A percentile compares a stretch with the other conserved stretches of the same genome.
phyloP scores from a whole-genome alignment of 2,113 vertebrate species.

The Campylorhamphus procurvoides region DNA sequence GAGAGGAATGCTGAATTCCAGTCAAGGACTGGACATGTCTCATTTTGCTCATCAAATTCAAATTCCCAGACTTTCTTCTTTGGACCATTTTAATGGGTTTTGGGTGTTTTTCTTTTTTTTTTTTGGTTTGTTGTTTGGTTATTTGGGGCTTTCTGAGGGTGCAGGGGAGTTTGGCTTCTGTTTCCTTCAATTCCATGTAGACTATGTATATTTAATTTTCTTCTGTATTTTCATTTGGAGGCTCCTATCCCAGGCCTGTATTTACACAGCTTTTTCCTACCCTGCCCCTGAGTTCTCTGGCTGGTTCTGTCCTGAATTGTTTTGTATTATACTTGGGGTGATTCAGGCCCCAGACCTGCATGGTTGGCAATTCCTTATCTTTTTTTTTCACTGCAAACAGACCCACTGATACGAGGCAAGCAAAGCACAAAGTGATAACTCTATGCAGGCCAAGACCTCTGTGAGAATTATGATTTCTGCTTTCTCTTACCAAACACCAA shows the following conservation, averaged over 20 bases:
- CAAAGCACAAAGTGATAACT: background rate
- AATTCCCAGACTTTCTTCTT: background rate
- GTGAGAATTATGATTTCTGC: background rate
- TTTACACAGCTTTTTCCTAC: background rate
- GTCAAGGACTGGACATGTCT: background rate
- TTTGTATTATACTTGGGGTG: background rate
- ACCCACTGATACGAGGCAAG: background rate
- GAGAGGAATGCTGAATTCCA: constrained; percentile 10
- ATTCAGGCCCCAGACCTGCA: background rate
- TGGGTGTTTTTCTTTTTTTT: background rate
- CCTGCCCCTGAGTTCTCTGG: background rate
- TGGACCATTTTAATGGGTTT: background rate
- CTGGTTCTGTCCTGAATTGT: background rate
- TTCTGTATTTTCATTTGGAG: background rate
- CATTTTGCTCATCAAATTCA: background rate
- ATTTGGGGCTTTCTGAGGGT: too few relatives aligned
- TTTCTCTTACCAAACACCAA: background rate
- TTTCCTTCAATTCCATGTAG: background rate
- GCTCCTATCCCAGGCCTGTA: background rate
- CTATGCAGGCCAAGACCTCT: background rate
- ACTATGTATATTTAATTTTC: background rate
- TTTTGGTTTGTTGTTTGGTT: too few relatives aligned
- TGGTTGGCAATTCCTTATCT: background rate
- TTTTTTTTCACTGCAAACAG: background rate
- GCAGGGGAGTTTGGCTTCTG: background rate